These are phyloP conservation scores for Xestia ashworthii DNA, from an alignment of 2,888 invertebrate species.

Conservation along the genomic window DNA sequence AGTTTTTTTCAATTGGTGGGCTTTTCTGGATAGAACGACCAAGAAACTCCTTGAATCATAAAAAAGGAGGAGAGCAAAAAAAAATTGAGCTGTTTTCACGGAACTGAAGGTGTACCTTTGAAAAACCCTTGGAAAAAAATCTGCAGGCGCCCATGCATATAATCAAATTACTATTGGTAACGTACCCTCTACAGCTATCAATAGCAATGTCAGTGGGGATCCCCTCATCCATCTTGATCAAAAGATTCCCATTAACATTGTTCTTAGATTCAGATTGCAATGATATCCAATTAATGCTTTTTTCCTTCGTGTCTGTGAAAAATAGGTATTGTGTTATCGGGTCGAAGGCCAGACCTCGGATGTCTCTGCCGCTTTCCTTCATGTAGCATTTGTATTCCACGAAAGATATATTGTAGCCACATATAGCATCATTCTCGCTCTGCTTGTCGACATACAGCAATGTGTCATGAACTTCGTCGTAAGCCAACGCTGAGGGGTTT, in stretches of 20 bases:
- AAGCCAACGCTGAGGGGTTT: neutral
- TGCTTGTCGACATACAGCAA: constrained; percentile 1
- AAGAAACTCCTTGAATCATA: no score
- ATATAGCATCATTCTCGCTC: neutral
- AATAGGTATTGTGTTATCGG: constrained; percentile 1
- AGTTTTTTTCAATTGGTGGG: no score
- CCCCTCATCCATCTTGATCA: neutral
- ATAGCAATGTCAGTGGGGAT: no score
- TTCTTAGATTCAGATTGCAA: neutral
- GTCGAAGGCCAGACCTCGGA: constrained; percentile 1
- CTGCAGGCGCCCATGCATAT: no score
- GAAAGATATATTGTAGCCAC: neutral
- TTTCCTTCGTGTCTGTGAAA: constrained; percentile 8
- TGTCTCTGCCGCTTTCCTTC: neutral
- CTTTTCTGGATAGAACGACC: no score
- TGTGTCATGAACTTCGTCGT: neutral
- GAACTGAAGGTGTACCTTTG: no score
- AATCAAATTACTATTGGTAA: no score
- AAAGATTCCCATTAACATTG: no score
- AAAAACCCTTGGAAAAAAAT: no score
- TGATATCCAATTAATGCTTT: constrained; percentile 4
- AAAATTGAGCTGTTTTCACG: no score
- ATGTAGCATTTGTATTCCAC: neutral
- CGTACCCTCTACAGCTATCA: no score
- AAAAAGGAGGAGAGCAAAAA: no score